phyloP scores from a whole-genome alignment of 2,797 vertebrate species.

The Pampus argenteus region DNA sequence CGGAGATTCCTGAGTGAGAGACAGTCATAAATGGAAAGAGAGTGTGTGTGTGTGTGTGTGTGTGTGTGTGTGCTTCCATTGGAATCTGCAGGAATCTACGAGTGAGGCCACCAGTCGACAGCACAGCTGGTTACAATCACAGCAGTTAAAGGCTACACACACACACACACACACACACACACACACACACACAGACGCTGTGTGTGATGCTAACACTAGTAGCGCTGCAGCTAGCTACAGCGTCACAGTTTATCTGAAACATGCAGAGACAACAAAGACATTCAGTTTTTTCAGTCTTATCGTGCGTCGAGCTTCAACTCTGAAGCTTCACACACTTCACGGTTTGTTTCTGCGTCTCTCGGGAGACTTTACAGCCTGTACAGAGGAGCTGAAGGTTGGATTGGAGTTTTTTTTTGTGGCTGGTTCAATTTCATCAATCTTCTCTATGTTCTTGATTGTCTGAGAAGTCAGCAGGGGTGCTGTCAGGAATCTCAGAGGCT shows the following conservation, averaged over 20 bases:
- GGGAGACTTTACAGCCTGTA: too few species aligned
- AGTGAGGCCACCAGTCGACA: conserved; percentile 68
- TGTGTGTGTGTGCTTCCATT: background rate
- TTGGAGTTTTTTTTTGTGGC: background rate
- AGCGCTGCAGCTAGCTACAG: background rate
- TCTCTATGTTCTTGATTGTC: background rate
- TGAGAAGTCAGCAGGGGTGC: conserved; percentile 34
- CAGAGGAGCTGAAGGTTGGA: background rate
- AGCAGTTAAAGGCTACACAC: conserved; percentile 39
- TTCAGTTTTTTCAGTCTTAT: too few species aligned
- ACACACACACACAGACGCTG: conserved; percentile 9
- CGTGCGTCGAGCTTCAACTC: too few species aligned
- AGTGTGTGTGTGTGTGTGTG: conserved; percentile 34
- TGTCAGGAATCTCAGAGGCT: conserved; percentile 25
- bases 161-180: conserved; percentile 31
- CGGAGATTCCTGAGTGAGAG: too few species aligned
- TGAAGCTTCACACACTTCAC: too few species aligned
- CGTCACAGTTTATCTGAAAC: background rate
- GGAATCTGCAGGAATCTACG: conserved; percentile 59
- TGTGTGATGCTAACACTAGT: background rate
- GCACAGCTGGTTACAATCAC: conserved; percentile 86
- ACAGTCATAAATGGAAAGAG: fast-evolving
- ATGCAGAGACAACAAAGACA: too few species aligned
- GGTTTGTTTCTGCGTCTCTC: too few species aligned
- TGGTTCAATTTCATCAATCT: background rate